A percentile compares a stretch with the other conserved stretches of the same genome.
These are phyloP conservation scores for Drosophila algonquin DNA, from an alignment of 2,888 invertebrate species.

Conservation along the genomic window DNA sequence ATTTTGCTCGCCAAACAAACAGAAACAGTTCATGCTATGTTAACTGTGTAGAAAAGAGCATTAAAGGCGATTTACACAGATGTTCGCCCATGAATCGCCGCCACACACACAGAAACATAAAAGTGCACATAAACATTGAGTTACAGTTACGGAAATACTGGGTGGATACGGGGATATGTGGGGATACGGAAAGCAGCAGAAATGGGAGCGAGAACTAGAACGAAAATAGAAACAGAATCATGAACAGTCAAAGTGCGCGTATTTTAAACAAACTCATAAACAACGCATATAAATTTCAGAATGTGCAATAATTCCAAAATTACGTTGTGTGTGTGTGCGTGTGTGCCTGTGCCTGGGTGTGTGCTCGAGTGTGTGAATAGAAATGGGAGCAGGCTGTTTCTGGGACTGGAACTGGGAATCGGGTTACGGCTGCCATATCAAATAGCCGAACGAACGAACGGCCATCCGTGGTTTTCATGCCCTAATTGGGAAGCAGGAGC, in stretches of 20 bases:
- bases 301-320: slow-evolving; percentile 69
- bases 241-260: slow-evolving; percentile 23
- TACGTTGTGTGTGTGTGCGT: slow-evolving; percentile 44
- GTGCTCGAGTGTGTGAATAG: slow-evolving; percentile 26
- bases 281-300: slow-evolving; percentile 71
- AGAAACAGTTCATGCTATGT: slow-evolving; percentile 10
- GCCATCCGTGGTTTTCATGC: slow-evolving; percentile 49
- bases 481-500: slow-evolving; percentile 50
- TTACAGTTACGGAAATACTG: no score
- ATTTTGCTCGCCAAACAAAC: slow-evolving; percentile 14
- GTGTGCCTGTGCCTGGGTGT: slow-evolving; percentile 18
- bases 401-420: slow-evolving; percentile 22
- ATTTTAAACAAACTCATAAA: slow-evolving; percentile 61
- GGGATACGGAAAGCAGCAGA: not conserved
- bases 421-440: slow-evolving; percentile 28
- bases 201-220: not conserved
- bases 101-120: slow-evolving; percentile 5
- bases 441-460: slow-evolving; percentile 26
- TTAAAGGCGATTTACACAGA: slow-evolving; percentile 36
- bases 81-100: slow-evolving; percentile 10
- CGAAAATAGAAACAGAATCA: slow-evolving; percentile 6
- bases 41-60: slow-evolving; percentile 13
- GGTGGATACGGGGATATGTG: not conserved
- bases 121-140: slow-evolving; percentile 22
- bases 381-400: slow-evolving; percentile 26